These are phyloP conservation scores for Artemia franciscana DNA, from an alignment of 1,140 invertebrate genomes.

Conservation along the genomic window DNA sequence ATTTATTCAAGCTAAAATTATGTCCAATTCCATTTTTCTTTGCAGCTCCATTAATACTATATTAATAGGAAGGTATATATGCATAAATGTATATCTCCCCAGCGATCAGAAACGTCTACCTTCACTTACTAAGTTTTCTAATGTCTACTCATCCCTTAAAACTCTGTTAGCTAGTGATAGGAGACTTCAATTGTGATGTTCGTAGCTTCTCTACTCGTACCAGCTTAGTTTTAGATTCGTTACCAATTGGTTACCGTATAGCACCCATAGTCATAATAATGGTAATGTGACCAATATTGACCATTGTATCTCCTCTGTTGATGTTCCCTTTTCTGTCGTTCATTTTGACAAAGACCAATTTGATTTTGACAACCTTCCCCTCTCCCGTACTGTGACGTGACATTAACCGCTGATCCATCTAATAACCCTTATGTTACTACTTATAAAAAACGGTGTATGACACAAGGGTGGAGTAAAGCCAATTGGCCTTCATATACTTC, in stretches of 20 bases:
- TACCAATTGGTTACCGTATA: neutral
- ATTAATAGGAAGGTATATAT: too few relatives aligned
- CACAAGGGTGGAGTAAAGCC: neutral
- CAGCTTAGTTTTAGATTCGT: neutral
- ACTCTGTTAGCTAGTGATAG: neutral
- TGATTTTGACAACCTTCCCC: neutral
- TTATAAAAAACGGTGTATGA: neutral
- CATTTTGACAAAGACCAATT: neutral
- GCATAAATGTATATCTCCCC: too few relatives aligned
- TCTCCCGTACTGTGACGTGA: too few relatives aligned
- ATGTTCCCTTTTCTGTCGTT: neutral
- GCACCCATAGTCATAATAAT: neutral
- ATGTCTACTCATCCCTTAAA: neutral
- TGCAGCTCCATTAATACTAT: too few relatives aligned
- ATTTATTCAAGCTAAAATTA: too few relatives aligned
- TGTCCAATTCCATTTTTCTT: too few relatives aligned
- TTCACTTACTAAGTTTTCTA: neutral
- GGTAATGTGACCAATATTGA: neutral
- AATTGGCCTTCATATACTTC: neutral
- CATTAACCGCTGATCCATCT: neutral
- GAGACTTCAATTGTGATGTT: neutral
- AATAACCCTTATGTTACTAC: neutral
- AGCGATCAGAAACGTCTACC: too few relatives aligned
- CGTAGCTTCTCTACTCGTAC: neutral
- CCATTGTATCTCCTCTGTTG: neutral